Base-by-base conservation (phyloP, 1,140 invertebrate genomes). In the Heterodera carotae region DNA sequence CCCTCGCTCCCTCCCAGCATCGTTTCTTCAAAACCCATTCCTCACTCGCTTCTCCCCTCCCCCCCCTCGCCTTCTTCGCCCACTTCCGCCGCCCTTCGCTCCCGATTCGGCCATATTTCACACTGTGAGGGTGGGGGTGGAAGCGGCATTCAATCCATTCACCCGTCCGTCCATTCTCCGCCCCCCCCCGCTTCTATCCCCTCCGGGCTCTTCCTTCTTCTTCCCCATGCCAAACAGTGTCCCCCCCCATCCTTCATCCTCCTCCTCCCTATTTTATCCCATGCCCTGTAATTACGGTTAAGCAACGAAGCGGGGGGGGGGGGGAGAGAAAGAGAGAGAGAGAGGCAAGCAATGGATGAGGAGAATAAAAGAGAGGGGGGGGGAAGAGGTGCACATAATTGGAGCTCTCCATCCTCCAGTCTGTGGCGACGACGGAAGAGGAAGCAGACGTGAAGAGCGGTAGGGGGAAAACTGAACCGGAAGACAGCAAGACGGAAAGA, bases 211-310 rank as follows among this genome's bases (percentile, higher is more conserved):
- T 22, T 36, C 69, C 69, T 53, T 25, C 31, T 36, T 25, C 27
- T n/a, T 43, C 22, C 18, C 22, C 25, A 31, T 43, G 48, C 36
- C 36, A 48, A 22, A 67, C 36, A 31, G 48, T n/a, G n/a, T 69
- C 48, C 36, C 36, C 68, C 68, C 25, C 27, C 68, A 29, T 69
- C 48, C 39, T 18, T 67, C 18, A 34, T 31, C n/a, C n/a, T n/a
- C n/a, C n/a, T n/a, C n/a, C 69, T 39, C 39, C n/a, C n/a, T n/a
- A n/a, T n/a, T n/a, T n/a, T n/a, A n/a, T 31, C 34, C 59, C 53
- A 29, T 56, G 71, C 71, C 71, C 71, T 73, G 62, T 73, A 73
- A 73, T 73, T 73, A 73, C 71, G 71, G 71, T 73, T 73, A 34
- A 53, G 53, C 53, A 73, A 71, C 56, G 69, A 70, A 70, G 48